phyloP scores from a whole-genome alignment of 2,113 vertebrate genomes.

The Butastur rufipennis region DNA sequence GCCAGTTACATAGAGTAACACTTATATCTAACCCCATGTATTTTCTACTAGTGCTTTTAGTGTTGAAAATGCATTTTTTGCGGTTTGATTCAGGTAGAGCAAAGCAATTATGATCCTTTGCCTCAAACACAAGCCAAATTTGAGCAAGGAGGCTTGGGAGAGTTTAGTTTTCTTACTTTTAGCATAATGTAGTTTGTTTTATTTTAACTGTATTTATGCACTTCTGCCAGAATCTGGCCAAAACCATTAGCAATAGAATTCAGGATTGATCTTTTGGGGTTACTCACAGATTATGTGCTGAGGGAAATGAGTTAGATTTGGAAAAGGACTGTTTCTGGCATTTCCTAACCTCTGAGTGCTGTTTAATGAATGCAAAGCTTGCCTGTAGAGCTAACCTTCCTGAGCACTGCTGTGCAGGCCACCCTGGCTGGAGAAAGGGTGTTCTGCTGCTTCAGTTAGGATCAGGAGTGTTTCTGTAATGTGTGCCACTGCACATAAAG shows the following conservation, averaged over 20 bases:
- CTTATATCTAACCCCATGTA: background rate
- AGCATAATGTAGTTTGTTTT: background rate
- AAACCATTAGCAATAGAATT: background rate
- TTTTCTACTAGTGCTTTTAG: background rate
- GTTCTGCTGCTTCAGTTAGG: background rate
- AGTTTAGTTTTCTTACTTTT: background rate
- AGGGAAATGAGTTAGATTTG: background rate
- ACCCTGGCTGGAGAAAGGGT: background rate
- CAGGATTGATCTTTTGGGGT: background rate
- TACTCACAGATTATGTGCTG: background rate
- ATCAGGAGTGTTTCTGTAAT: background rate
- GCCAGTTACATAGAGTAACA: background rate
- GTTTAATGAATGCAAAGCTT: background rate
- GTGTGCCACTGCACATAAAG: rapidly evolving
- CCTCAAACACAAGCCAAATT: background rate
- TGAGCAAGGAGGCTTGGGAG: background rate
- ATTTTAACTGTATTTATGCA: background rate
- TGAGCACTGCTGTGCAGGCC: background rate
- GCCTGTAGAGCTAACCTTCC: background rate
- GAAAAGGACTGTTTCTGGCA: background rate
- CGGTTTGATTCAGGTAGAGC: background rate
- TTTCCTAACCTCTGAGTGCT: background rate
- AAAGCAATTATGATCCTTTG: background rate
- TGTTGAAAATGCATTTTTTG: background rate
- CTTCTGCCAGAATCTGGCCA: background rate